Conservation (phyloP, 1,140 invertebrate genomes). For the Nautilus pompilius region DNA sequence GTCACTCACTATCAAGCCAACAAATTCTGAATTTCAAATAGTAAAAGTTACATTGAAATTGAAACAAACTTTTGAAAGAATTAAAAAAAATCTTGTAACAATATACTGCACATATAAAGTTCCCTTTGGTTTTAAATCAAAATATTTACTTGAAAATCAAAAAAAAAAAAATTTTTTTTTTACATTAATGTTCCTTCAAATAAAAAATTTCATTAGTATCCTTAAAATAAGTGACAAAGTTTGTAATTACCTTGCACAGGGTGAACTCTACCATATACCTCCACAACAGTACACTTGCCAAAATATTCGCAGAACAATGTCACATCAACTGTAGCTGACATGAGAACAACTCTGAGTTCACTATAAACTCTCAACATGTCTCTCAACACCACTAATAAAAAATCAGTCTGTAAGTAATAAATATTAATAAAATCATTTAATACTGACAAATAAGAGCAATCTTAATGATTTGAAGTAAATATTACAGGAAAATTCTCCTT, state of each 20-base stretch:
- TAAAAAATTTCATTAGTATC: background rate
- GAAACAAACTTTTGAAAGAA: too few relatives aligned
- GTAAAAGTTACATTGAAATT: too few relatives aligned
- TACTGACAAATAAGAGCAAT: background rate
- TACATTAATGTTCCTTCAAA: background rate
- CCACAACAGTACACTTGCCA: conserved; percentile 48
- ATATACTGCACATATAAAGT: too few relatives aligned
- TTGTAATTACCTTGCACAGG: conserved; percentile 53
- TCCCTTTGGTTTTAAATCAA: background rate
- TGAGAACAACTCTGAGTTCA: conserved; percentile 55
- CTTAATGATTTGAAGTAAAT: too few relatives aligned
- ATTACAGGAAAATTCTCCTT: too few relatives aligned
- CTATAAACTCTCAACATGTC: conserved; percentile 57
- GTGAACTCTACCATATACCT: conserved; percentile 54
- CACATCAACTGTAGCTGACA: conserved; percentile 60
- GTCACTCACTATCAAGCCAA: too few relatives aligned
- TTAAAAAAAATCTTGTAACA: too few relatives aligned
- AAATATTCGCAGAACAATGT: conserved; percentile 58
- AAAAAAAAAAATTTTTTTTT: background rate
- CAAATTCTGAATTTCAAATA: too few relatives aligned
- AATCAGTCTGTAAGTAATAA: conserved; percentile 56
- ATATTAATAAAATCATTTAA: background rate
- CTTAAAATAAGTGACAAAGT: background rate
- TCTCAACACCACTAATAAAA: conserved; percentile 56
- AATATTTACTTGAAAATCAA: background rate